Evolutionary conservation across 2,113 vertebrate genomes (phyloP).

Genomic region (Charadrius vociferus): DNA sequence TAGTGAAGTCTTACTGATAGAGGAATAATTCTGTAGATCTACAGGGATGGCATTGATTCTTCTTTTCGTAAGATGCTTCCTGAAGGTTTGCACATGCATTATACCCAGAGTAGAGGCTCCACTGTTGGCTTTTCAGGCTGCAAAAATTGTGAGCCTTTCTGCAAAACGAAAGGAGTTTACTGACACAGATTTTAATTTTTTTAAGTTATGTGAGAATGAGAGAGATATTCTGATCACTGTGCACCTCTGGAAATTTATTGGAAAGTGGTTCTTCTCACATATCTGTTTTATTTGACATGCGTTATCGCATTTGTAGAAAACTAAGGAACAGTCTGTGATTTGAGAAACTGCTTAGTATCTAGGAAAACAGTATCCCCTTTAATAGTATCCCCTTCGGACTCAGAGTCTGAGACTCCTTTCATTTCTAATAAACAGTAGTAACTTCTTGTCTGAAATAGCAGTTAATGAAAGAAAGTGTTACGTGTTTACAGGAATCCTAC

Average conservation of each 20-base stretch:
- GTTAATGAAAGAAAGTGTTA: neutral
- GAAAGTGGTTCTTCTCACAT: neutral
- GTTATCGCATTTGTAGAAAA: neutral
- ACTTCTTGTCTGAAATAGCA: neutral
- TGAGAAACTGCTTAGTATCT: neutral
- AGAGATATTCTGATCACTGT: neutral
- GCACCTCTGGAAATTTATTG: neutral
- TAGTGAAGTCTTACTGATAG: neutral
- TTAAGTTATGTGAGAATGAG: neutral
- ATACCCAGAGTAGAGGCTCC: neutral
- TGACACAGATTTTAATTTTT: neutral
- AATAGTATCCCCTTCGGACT: neutral
- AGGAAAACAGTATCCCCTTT: neutral
- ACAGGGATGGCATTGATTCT: neutral
- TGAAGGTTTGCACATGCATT: neutral
- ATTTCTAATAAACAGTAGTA: neutral
- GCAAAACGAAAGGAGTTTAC: neutral
- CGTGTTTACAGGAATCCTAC: slow-evolving; percentile 89
- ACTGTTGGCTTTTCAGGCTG: neutral
- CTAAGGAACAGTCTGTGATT: neutral
- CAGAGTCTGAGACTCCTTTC: neutral
- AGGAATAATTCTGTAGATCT: neutral
- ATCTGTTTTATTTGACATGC: neutral
- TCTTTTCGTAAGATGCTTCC: neutral
- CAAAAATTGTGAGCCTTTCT: neutral